Base-by-base conservation (phyloP, 2,888 invertebrate genomes). In the Lissocephala sabroskyi region DNA sequence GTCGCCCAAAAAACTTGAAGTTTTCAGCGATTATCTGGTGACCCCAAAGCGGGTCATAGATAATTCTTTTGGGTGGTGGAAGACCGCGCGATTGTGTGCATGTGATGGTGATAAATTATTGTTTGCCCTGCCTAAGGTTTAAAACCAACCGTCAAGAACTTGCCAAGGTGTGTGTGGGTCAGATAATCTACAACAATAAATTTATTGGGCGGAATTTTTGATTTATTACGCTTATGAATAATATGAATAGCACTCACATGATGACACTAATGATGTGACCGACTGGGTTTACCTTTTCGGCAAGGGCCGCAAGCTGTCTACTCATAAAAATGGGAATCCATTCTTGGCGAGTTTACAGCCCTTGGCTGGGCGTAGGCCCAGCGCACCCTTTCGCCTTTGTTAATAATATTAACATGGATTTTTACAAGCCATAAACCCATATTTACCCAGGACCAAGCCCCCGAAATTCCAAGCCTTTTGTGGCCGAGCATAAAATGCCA, bases 351-450 rank as follows among this genome's bases (percentile, higher is more conserved):
- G 4, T 23, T 23, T 23, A 5, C 23, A 23, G 4, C 23, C 23
- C 23, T 23, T n/a, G n/a, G n/a, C n/a, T n/a, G n/a, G n/a, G n/a
- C n/a, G n/a, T n/a, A n/a, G n/a, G n/a, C n/a, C n/a, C n/a, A n/a
- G n/a, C n/a, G n/a, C n/a, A n/a, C n/a, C n/a, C n/a, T n/a, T n/a
- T n/a, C n/a, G n/a, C n/a, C n/a, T 64, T 64, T 71, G 65, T 74
- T 74, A 70, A 71, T 74, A 74, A 56, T 71, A 71, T 71, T 71
- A 71, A 71, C 71, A 71, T 74, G 71, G 71, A 66, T 74, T 71
- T 74, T 71, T 71, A 74, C 70, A 74, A 70, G 71, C 74, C 70
- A 71, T 74, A 71, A 71, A 70, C 71, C 74, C 59, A 70, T 65
- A 71, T 66, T 74, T 70, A 59, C 67, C 41, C 53, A n/a, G n/a